A percentile compares a stretch with the other conserved stretches of the same genome.
Evolutionary conservation across 2,113 vertebrate genomes (phyloP).

Genomic region (Marcusenius ussheri): DNA sequence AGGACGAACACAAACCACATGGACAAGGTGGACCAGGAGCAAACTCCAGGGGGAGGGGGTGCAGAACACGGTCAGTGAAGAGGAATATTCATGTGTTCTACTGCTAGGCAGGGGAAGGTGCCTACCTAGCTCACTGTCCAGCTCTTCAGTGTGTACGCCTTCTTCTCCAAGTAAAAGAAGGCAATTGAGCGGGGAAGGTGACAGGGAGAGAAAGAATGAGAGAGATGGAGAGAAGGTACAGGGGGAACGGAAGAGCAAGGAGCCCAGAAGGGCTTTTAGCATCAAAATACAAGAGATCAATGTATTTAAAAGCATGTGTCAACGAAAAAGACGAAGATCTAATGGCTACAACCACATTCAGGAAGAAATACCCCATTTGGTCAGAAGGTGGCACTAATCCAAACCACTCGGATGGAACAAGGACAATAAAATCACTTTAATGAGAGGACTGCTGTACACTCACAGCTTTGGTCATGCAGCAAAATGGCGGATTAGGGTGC

Average conservation of each 20-base stretch:
- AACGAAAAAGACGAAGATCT: not conserved
- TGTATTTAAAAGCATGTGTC: not conserved
- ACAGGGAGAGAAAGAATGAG: constrained; percentile 59
- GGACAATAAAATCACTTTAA: not conserved
- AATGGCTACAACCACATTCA: not conserved
- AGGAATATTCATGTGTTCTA: not conserved
- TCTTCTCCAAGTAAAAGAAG: constrained; percentile 79
- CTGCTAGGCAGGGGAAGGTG: constrained; percentile 36
- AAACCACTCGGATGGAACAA: not conserved
- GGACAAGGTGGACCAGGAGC: not conserved
- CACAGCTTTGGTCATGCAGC: not conserved
- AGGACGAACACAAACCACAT: not conserved
- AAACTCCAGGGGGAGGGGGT: not conserved
- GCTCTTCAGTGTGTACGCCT: constrained; percentile 98
- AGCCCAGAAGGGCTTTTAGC: not conserved
- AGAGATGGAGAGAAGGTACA: constrained; percentile 69
- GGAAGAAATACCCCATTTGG: not conserved
- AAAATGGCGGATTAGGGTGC: not conserved
- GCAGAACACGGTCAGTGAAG: not conserved
- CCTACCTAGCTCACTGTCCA: constrained; percentile 98
- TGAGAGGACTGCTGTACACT: not conserved
- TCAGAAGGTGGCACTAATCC: constrained; percentile 23
- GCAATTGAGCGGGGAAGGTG: constrained; percentile 56
- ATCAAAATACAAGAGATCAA: not conserved
- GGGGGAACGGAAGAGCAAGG: constrained; percentile 37